A percentile compares a stretch with the other conserved stretches of the same genome.
phyloP scores from a whole-genome alignment of 2,113 vertebrate genomes.

The Lucifuga dentata region DNA sequence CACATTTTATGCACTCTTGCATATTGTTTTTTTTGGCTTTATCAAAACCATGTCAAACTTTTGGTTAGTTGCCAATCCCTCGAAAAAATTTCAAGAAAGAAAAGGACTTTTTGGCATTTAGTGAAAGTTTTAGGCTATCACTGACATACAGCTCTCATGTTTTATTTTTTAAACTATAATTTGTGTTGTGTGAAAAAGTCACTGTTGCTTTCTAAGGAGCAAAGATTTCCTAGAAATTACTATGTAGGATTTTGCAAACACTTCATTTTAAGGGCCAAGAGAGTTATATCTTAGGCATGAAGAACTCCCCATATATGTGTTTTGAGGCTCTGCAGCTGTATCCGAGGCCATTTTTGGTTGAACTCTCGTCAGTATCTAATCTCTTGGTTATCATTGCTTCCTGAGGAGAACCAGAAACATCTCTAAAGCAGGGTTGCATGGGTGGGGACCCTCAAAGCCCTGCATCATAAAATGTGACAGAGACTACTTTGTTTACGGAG shows the following conservation, averaged over 20 bases:
- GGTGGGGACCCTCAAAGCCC: neutral
- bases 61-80: no score
- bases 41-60: no score
- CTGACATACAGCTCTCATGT: no score
- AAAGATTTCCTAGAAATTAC: neutral
- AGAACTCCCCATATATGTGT: neutral
- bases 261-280: neutral
- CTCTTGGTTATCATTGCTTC: constrained; percentile 36
- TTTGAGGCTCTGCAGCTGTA: neutral
- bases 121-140: no score
- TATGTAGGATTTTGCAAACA: no score
- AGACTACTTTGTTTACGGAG: neutral
- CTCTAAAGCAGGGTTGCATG: constrained; percentile 9
- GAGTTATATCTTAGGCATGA: neutral
- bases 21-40: no score
- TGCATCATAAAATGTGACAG: neutral
- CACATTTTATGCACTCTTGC: no score
- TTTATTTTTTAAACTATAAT: neutral
- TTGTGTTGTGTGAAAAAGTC: constrained; percentile 6
- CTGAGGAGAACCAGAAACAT: constrained; percentile 43
- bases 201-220: constrained; percentile 1
- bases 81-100: no score
- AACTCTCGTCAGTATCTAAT: constrained; percentile 37
- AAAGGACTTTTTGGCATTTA: no score
- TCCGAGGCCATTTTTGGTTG: constrained; percentile 1